Percentiles rank a stretch among this genome's conserved stretches.
Conservation (phyloP, 1,140 invertebrate species). For the Venustaconcha ellipsiformis region DNA sequence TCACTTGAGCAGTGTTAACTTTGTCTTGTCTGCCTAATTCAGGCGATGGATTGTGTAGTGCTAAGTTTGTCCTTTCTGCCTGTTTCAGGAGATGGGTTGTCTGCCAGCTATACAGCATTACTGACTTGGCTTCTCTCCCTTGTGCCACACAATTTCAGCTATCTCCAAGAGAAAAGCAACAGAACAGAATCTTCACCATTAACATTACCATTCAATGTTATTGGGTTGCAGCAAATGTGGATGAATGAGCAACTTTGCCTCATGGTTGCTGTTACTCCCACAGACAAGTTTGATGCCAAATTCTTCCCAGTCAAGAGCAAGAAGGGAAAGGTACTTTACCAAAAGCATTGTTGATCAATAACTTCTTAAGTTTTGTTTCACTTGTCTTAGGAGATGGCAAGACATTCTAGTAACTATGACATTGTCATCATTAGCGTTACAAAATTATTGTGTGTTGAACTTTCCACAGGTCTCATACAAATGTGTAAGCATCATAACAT, state of each 20-base stretch:
- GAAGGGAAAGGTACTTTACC: slow-evolving; percentile 46
- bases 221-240: slow-evolving; percentile 64
- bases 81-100: slow-evolving; percentile 53
- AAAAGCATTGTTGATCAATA: neutral
- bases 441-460: neutral
- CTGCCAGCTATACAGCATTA: slow-evolving; percentile 60
- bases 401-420: neutral
- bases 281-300: slow-evolving; percentile 46
- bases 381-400: neutral
- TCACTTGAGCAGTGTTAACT: no score
- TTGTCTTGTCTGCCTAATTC: no score
- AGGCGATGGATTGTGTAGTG: no score
- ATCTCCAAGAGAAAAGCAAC: slow-evolving; percentile 29
- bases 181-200: slow-evolving; percentile 3
- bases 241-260: slow-evolving; percentile 59
- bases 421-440: neutral
- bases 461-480: neutral
- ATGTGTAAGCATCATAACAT: neutral
- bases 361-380: neutral
- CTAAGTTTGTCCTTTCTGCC: neutral
- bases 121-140: slow-evolving; percentile 62
- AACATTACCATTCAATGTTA: slow-evolving; percentile 57
- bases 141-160: slow-evolving; percentile 58
- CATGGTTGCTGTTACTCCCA: slow-evolving; percentile 54
- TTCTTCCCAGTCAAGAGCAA: slow-evolving; percentile 39